Evolutionary conservation across 2,888 invertebrate species (phyloP).

Genomic region (Hypomecis atomaria): DNA sequence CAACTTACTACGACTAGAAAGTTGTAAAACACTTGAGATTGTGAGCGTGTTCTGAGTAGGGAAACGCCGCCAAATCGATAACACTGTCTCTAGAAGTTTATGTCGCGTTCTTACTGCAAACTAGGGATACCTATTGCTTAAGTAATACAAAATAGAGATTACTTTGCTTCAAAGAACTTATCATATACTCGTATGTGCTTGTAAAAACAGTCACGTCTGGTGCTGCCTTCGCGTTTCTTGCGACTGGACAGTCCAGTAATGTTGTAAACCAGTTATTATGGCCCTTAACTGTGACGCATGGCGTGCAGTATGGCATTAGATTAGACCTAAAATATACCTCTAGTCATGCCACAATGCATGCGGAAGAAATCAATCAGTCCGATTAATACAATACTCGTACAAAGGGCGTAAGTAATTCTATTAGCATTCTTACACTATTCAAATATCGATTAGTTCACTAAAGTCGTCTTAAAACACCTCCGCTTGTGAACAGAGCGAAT

Average conservation of each 20-base stretch:
- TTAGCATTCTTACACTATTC: conserved; percentile 13
- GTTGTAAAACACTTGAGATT: background rate
- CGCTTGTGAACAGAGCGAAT: conserved; percentile 8
- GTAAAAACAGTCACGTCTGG: conserved; percentile 7
- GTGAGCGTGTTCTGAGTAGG: background rate
- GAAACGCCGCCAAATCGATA: conserved; percentile 1
- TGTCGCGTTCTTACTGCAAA: background rate
- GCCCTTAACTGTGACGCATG: background rate
- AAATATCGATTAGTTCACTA: conserved; percentile 8
- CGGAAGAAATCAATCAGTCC: conserved; percentile 6
- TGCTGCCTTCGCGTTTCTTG: conserved; percentile 1
- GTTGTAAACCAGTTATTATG: conserved; percentile 9
- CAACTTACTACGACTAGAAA: background rate
- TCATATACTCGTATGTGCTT: background rate
- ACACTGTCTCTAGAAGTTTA: background rate
- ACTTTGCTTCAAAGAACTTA: conserved; percentile 1
- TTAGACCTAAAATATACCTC: conserved; percentile 1
- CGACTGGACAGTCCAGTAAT: conserved; percentile 1
- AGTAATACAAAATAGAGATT: background rate
- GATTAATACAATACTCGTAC: conserved; percentile 1
- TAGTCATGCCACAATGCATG: conserved; percentile 2
- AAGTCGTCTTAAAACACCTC: conserved; percentile 6
- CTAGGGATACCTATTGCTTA: background rate
- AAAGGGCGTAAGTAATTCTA: conserved; percentile 12
- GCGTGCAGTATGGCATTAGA: background rate